phyloP scores from a whole-genome alignment of 2,888 invertebrate genomes.

The Agrotis exclamationis region DNA sequence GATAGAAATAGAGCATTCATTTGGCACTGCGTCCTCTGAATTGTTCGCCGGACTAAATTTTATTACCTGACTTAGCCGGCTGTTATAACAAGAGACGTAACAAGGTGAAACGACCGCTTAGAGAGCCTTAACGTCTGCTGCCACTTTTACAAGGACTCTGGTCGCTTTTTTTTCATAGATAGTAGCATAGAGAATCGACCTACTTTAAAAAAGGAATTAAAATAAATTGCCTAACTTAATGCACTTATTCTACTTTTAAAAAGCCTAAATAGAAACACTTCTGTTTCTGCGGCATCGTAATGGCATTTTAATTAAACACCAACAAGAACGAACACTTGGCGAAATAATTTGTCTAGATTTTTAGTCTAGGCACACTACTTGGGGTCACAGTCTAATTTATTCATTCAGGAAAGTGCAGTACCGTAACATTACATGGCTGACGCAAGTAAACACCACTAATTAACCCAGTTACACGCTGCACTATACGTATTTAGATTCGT shows the following conservation, averaged over 20 bases:
- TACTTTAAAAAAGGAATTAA: not conserved
- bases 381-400: conserved; percentile 64
- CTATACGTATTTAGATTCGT: conserved; percentile 58
- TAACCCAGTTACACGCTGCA: conserved; percentile 65
- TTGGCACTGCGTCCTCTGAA: conserved; percentile 65
- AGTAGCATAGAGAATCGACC: not conserved
- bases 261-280: not conserved
- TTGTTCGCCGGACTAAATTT: conserved; percentile 64
- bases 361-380: conserved; percentile 41
- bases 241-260: not conserved
- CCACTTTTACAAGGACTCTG: conserved; percentile 11
- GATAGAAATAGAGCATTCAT: conserved; percentile 72
- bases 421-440: conserved; percentile 62
- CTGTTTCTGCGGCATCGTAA: conserved; percentile 1
- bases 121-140: conserved; percentile 35
- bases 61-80: conserved; percentile 57
- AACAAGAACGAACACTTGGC: conserved; percentile 23
- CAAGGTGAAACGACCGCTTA: conserved; percentile 52
- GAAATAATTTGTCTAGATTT: conserved; percentile 40
- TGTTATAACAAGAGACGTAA: conserved; percentile 48
- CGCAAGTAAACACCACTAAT: conserved; percentile 68
- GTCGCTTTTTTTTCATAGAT: conserved; percentile 8
- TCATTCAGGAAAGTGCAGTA: conserved; percentile 66
- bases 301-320: conserved; percentile 26
- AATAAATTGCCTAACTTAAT: not conserved